Percentiles rank a stretch among this genome's conserved stretches.
These are phyloP conservation scores for Conistra vaccinii DNA, from an alignment of 2,888 invertebrate species.

Conservation along the genomic window DNA sequence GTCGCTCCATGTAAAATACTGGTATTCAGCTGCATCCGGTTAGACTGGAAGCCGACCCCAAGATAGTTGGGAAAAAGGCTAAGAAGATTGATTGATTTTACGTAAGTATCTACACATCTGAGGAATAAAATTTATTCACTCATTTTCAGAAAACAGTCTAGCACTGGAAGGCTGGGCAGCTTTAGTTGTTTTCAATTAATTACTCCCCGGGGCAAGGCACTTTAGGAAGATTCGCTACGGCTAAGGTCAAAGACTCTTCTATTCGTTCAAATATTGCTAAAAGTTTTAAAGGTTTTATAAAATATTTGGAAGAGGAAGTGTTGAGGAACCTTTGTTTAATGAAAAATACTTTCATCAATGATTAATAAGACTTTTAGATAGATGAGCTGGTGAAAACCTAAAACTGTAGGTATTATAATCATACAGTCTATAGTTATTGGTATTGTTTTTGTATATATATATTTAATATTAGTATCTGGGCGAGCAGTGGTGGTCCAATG, in stretches of 20 bases:
- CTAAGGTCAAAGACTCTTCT: conserved; percentile 36
- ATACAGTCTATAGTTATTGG: no score
- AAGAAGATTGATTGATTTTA: no score
- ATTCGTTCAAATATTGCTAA: conserved; percentile 19
- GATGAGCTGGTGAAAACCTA: neutral
- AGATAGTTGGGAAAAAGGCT: no score
- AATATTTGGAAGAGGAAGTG: neutral
- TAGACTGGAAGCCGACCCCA: no score
- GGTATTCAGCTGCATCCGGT: no score
- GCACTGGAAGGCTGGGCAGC: conserved; percentile 58
- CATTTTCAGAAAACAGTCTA: conserved; percentile 57
- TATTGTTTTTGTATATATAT: no score
- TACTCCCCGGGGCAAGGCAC: conserved; percentile 58
- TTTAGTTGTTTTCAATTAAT: conserved; percentile 72
- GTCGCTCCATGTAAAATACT: no score
- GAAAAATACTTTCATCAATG: neutral
- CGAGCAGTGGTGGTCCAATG: no score
- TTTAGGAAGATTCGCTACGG: conserved; percentile 50
- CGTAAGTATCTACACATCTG: neutral
- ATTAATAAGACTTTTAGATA: neutral
- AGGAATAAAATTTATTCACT: conserved; percentile 59
- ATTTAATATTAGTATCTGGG: no score
- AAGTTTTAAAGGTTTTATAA: conserved; percentile 10
- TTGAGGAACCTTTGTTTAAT: neutral
- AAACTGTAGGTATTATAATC: neutral